Percentiles rank a stretch among this genome's conserved stretches.
Evolutionary conservation across 30 jellyfish, hydroid and myxozoan species (phyloP).

Genomic region (Euphysa ruthae): DNA sequence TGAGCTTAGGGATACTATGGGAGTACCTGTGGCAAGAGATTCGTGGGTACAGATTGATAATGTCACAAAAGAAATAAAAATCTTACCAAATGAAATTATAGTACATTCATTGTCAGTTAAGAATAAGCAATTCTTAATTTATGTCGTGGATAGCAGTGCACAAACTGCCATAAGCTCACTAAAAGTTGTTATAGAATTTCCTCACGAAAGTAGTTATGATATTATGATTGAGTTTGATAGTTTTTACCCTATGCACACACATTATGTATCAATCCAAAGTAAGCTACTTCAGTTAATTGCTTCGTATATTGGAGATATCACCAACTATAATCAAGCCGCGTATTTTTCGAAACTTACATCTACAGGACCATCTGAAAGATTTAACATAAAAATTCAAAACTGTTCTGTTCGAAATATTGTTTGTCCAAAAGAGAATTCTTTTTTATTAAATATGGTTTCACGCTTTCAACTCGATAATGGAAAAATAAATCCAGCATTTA

Average conservation of each 20-base stretch:
- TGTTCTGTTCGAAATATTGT: slow-evolving; percentile 35
- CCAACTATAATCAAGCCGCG: slow-evolving; percentile 28
- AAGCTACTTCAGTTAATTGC: slow-evolving; percentile 33
- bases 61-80: slow-evolving; percentile 42
- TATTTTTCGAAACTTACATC: slow-evolving; percentile 25
- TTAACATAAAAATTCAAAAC: slow-evolving; percentile 31
- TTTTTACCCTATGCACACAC: slow-evolving; percentile 10
- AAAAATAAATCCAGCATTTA: neutral
- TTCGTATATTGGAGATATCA: slow-evolving; percentile 14
- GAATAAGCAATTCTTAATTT: slow-evolving; percentile 32
- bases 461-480: neutral
- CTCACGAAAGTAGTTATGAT: slow-evolving; percentile 10
- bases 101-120: slow-evolving; percentile 18
- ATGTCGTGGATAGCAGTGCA: slow-evolving; percentile 8
- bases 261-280: slow-evolving; percentile 51
- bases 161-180: neutral
- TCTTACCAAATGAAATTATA: slow-evolving; percentile 51
- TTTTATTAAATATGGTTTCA: neutral
- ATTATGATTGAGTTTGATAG: slow-evolving; percentile 30
- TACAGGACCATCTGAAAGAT: slow-evolving; percentile 31
- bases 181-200: neutral
- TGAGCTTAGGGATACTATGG: slow-evolving; percentile 28
- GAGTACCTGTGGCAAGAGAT: slow-evolving; percentile 9
- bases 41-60: slow-evolving; percentile 68
- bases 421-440: slow-evolving; percentile 3